A percentile compares a stretch with the other conserved stretches of the same genome.
phyloP scores from a whole-genome alignment of 2,888 invertebrate genomes.

The Keiferia lycopersicella region DNA sequence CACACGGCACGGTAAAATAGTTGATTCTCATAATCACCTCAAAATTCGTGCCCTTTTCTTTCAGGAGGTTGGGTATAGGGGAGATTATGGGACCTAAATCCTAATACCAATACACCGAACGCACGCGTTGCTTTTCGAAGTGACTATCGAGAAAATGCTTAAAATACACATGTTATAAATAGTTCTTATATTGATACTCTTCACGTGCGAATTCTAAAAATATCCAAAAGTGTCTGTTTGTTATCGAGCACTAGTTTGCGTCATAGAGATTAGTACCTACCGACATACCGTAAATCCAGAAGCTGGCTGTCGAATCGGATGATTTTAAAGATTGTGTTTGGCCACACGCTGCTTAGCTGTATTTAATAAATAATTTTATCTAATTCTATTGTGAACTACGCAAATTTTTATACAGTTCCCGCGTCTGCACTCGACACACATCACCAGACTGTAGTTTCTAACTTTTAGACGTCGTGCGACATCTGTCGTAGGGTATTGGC shows the following conservation, averaged over 20 bases:
- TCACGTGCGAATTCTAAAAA: not conserved
- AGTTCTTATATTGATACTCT: slow-evolving; percentile 1
- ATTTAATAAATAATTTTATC: no score
- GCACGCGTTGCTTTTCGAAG: no score
- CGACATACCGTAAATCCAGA: not conserved
- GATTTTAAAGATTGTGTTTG: no score
- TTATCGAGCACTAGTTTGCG: not conserved
- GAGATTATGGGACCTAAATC: not conserved
- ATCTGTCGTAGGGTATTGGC: not conserved
- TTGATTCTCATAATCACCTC: no score
- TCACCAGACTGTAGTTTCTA: no score
- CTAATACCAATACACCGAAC: no score
- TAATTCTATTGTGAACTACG: not conserved
- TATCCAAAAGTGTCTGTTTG: not conserved
- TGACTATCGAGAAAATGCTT: no score
- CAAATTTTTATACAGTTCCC: not conserved
- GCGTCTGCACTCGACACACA: not conserved
- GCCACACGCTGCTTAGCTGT: no score
- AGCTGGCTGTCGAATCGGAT: no score
- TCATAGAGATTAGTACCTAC: not conserved
- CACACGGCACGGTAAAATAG: no score
- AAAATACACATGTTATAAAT: not conserved
- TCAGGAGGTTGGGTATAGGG: no score
- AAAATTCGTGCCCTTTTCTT: no score
- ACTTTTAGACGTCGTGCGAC: not conserved